phyloP scores from a whole-genome alignment of 2,113 vertebrate species.

The Peucedramus taeniatus region DNA sequence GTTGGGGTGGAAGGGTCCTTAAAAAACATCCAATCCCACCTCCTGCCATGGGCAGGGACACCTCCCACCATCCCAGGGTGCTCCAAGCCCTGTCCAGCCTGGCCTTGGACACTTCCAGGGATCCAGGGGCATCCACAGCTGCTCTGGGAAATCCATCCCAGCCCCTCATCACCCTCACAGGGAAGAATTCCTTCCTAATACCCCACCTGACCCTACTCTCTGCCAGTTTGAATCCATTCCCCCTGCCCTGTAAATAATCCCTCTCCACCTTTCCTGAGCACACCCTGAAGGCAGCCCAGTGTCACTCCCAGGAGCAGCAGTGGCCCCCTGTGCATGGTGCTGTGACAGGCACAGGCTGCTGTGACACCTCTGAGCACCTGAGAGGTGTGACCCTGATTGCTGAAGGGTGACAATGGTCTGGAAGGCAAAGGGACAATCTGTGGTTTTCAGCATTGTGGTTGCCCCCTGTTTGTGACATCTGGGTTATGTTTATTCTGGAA shows the following conservation, averaged over 20 bases:
- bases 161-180: neutral
- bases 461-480: neutral
- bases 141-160: neutral
- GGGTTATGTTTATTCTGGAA: neutral
- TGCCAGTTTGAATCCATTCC: neutral
- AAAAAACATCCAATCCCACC: accelerated
- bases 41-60: neutral
- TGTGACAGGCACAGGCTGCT: neutral
- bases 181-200: neutral
- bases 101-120: neutral
- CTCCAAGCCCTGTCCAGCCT: accelerated
- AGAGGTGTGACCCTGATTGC: neutral
- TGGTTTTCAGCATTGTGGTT: neutral
- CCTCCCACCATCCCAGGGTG: accelerated
- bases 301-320: neutral
- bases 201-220: too few relatives aligned
- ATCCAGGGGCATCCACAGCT: neutral
- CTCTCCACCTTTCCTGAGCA: neutral
- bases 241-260: neutral
- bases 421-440: neutral
- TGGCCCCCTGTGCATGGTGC: neutral
- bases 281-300: neutral
- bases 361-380: accelerated
- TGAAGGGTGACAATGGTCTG: accelerated
- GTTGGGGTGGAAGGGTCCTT: neutral